Conservation (phyloP, 2,797 vertebrate species). For the Psittacula echo region DNA sequence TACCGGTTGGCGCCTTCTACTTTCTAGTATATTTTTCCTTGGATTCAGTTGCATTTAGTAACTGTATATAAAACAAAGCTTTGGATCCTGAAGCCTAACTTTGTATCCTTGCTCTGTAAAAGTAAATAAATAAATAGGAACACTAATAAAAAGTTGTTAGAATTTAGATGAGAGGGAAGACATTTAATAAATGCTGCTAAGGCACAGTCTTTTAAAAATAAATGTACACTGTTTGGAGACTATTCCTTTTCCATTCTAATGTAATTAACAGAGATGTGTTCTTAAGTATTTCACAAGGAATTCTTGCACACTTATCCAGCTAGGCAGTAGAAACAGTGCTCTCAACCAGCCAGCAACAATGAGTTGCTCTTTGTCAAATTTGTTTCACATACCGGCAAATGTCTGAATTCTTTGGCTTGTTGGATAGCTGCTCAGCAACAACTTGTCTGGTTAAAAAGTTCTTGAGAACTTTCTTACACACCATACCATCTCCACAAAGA, state of each 20-base stretch:
- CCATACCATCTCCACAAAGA: background rate
- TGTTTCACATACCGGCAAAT: background rate
- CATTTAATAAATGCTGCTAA: background rate
- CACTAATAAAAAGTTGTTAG: background rate
- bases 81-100: background rate
- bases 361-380: background rate
- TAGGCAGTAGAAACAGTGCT: background rate
- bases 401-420: background rate
- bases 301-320: background rate
- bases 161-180: background rate
- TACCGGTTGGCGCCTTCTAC: background rate
- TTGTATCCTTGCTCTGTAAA: background rate
- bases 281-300: background rate
- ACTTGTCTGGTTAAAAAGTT: background rate
- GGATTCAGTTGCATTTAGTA: background rate
- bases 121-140: conserved; percentile 20
- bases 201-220: background rate
- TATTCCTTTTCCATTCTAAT: background rate
- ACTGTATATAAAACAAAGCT: conserved; percentile 8
- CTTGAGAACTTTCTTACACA: background rate
- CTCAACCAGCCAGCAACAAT: background rate
- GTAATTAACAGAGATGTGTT: background rate
- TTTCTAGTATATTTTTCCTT: conserved; percentile 2
- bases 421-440: background rate
- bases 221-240: background rate